Evolutionary conservation across 2,113 vertebrate genomes (phyloP), one percentile per base, ranked within the genome.

Genomic region (Thunnus maccoyii): DNA sequence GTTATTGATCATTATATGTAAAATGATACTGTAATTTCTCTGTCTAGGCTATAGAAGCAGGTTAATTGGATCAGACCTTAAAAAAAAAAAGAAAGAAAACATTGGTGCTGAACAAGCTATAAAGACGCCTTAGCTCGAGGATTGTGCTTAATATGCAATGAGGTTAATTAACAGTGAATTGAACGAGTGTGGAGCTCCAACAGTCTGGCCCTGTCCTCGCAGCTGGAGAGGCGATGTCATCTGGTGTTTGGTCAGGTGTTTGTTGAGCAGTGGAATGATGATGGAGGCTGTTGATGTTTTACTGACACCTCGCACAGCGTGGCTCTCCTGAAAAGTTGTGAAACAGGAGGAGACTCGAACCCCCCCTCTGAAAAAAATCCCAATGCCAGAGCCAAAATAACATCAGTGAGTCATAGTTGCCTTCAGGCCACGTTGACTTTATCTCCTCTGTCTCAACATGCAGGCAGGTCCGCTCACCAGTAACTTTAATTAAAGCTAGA

Each of bases 361-460:
- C 75, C 76, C 85, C 52, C 51, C 58, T 57, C 25, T 13, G n/a
- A 70, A 78, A 81, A 84, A 76, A 76, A 89, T 81, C 74, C 64
- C 70, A 84, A 75, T 61, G 56, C 82, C 78, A 80, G 74, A 91
- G 91, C 91, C 92, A 93, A 91, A 93, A 93, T 92, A 92, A 92
- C 92, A 93, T 89, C 87, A 86, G 74, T 94, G 94, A 94, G 86
- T 94, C 92, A 94, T 79, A 81, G 78, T 41, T 93, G 80, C 93
- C 94, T 92, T 57, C 69, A 81, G 92, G 92, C 88, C 64, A 82
- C 0, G 52, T 67, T 91, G 84, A 90, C 91, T 91, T 93, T 89
- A 92, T 89, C 83, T 89, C 69, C 73, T 88, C 82, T 93, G 95
- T 90, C 91, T 93, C 87, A 91, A 95, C 94, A 92, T 56, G 95